Conservation (phyloP, 2,888 invertebrate genomes). For the Scrobipalpa atriplicella region DNA sequence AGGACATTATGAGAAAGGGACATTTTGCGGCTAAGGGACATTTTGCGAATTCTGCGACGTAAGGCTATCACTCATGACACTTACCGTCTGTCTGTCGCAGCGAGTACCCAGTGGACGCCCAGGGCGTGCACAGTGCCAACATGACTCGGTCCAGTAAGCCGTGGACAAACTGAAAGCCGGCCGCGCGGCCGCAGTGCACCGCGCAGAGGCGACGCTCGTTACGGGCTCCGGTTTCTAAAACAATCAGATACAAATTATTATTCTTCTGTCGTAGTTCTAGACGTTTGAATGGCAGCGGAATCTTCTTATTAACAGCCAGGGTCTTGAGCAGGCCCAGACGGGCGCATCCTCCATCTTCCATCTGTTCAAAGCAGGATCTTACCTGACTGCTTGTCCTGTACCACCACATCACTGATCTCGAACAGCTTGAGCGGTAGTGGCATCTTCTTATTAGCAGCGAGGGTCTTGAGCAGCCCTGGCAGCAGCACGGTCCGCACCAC, state of each 20-base stretch:
- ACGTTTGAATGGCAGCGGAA: conserved; percentile 98
- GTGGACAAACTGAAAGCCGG: conserved; percentile 98
- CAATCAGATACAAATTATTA: conserved; percentile 76
- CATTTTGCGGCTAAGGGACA: too few relatives aligned
- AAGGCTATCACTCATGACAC: not conserved
- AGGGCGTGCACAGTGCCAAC: conserved; percentile 90
- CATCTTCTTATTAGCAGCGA: conserved; percentile 97
- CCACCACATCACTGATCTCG: conserved; percentile 97
- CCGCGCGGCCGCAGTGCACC: conserved; percentile 95
- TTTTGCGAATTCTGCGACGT: too few relatives aligned
- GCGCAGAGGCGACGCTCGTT: conserved; percentile 96
- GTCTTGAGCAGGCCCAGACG: conserved; percentile 98
- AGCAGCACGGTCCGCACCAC: conserved; percentile 94
- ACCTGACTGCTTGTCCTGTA: conserved; percentile 87
- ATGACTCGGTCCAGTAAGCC: conserved; percentile 97
- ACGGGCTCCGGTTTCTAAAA: conserved; percentile 92
- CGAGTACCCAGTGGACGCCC: conserved; percentile 87
- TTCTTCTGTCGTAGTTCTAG: too few relatives aligned
- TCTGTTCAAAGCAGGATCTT: too few relatives aligned
- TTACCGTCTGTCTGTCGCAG: conserved; percentile 89
- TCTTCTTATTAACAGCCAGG: conserved; percentile 95
- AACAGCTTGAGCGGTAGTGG: conserved; percentile 97
- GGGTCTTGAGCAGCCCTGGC: conserved; percentile 96
- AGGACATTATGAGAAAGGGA: too few relatives aligned
- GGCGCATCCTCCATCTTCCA: conserved; percentile 92